Evolutionary conservation across 2,888 invertebrate species (phyloP).

Genomic region (Koerneria pararmatus): DNA sequence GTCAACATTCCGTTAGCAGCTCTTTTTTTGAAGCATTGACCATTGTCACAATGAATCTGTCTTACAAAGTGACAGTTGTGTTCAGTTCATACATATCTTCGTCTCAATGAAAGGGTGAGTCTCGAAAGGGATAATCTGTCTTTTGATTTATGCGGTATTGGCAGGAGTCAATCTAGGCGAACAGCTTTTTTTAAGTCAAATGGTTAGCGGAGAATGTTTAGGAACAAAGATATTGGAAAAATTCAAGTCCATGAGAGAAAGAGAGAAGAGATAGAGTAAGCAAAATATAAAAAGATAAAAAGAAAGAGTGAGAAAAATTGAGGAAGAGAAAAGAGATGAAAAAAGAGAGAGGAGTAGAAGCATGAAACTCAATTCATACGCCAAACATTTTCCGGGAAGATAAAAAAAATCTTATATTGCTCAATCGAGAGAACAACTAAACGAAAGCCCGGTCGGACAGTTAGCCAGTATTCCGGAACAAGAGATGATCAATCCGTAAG

Average conservation of each 20-base stretch:
- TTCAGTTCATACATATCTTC: no score
- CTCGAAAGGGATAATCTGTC: neutral
- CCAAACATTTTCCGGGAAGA: neutral
- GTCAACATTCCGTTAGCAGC: no score
- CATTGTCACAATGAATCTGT: no score
- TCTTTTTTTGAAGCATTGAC: no score
- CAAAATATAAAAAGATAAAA: neutral
- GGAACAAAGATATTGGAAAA: neutral
- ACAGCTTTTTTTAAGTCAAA: no score
- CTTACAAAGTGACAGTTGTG: no score
- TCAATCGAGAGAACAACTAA: no score
- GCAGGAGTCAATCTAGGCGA: no score
- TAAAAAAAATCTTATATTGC: no score
- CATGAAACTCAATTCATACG: neutral
- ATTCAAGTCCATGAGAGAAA: neutral
- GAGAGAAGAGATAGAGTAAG: neutral
- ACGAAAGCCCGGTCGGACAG: no score
- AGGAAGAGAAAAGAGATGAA: neutral
- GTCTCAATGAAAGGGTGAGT: neutral
- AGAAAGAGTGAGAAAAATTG: constrained; percentile 1
- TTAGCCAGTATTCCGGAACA: no score
- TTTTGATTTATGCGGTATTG: no score
- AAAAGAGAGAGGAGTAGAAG: neutral
- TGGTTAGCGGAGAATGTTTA: constrained; percentile 12
- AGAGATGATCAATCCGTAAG: neutral